Evolutionary conservation across 2,888 invertebrate genomes (phyloP).

Genomic region (Oscheius sp.): DNA sequence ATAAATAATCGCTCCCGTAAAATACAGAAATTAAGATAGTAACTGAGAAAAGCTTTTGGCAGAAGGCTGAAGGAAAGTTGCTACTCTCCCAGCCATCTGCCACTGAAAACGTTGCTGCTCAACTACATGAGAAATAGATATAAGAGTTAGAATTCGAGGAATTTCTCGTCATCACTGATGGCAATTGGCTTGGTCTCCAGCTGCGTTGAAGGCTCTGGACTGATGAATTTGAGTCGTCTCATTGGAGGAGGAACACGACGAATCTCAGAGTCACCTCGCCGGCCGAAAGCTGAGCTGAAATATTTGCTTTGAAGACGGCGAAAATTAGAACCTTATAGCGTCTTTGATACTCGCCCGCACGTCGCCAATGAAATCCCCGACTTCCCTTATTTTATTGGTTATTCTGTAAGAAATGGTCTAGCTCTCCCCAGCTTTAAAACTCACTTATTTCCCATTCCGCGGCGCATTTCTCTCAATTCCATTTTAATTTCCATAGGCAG

Average conservation of each 20-base stretch:
- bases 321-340: constrained; percentile 5
- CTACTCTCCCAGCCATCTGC: too few species aligned
- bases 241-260: constrained; percentile 20
- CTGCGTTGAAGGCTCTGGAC: constrained; percentile 6
- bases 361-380: constrained; percentile 18
- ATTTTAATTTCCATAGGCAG: constrained; percentile 4
- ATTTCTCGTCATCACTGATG: constrained; percentile 18
- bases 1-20: too few species aligned
- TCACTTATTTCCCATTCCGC: constrained; percentile 21
- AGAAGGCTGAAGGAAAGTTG: too few species aligned
- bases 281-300: constrained; percentile 18
- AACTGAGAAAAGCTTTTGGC: too few species aligned
- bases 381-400: constrained; percentile 16
- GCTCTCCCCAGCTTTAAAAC: background rate
- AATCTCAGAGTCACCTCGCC: background rate
- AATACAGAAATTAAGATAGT: too few species aligned
- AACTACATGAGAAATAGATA: too few species aligned
- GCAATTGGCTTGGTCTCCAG: constrained; percentile 22
- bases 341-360: constrained; percentile 13
- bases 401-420: constrained; percentile 1
- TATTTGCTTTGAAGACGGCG: background rate
- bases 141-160: constrained; percentile 8
- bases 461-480: constrained; percentile 5
- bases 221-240: constrained; percentile 6
- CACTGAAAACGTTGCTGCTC: too few species aligned